A percentile compares a stretch with the other conserved stretches of the same genome.
Evolutionary conservation across 1,140 invertebrate species (phyloP).

Genomic region (Bilobella aurantiaca): DNA sequence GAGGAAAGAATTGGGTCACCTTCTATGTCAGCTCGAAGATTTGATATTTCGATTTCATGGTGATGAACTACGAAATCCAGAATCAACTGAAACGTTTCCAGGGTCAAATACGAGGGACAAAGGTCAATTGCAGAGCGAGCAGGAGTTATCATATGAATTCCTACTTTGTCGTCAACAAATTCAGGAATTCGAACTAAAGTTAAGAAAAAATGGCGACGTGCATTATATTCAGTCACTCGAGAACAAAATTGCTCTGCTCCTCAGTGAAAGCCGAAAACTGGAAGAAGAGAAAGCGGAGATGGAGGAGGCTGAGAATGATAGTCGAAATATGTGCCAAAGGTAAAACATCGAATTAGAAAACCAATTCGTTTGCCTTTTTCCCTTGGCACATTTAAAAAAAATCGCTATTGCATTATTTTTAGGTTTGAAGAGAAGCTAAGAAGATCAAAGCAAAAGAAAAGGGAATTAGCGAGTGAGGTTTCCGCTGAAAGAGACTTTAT

Average conservation of each 20-base stretch:
- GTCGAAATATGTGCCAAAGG: constrained; percentile 52
- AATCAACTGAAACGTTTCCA: constrained; percentile 36
- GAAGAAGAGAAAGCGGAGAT: constrained; percentile 56
- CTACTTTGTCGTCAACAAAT: constrained; percentile 29
- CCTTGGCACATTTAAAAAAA: background rate
- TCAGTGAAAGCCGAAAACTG: constrained; percentile 49
- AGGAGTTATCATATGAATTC: constrained; percentile 22
- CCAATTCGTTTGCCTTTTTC: background rate
- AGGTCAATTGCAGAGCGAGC: background rate
- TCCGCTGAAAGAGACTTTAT: constrained; percentile 26
- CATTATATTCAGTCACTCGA: constrained; percentile 44
- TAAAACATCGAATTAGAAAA: constrained; percentile 32
- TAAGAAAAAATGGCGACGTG: constrained; percentile 27
- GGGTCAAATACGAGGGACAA: constrained; percentile 6
- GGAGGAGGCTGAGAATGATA: constrained; percentile 58
- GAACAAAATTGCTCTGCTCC: constrained; percentile 45
- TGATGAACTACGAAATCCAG: no score
- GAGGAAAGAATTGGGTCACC: no score
- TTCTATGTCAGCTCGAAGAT: no score
- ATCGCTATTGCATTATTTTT: constrained; percentile 11
- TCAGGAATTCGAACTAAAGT: constrained; percentile 29
- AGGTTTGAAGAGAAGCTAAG: constrained; percentile 37
- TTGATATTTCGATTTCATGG: no score
- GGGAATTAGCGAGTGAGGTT: constrained; percentile 23
- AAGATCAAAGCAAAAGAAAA: constrained; percentile 36